These are phyloP conservation scores for Lycodopsis pacificus DNA, from an alignment of 2,797 vertebrate species.

Conservation along the genomic window DNA sequence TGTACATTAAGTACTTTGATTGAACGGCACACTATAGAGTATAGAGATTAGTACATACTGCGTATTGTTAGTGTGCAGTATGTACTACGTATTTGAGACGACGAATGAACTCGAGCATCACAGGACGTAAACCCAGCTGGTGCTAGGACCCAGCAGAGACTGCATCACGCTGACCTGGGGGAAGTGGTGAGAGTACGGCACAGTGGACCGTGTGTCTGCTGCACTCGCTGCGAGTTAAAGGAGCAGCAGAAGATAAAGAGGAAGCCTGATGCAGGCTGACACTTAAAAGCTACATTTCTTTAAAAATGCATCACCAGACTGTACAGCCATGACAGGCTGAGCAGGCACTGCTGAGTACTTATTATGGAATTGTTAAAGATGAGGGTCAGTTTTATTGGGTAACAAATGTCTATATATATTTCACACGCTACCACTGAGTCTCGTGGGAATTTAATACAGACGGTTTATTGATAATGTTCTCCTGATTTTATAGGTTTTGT, in stretches of 20 bases:
- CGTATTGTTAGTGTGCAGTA: not conserved
- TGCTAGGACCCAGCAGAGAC: not conserved
- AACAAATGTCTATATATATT: not conserved
- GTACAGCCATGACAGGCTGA: not conserved
- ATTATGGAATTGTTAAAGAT: not conserved
- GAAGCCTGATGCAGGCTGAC: not conserved
- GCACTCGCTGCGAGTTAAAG: not conserved
- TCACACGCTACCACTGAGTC: not conserved
- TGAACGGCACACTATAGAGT: too few species aligned
- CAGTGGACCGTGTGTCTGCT: not conserved
- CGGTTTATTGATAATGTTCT: not conserved
- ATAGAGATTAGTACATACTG: not conserved
- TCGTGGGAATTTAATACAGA: not conserved
- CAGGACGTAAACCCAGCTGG: not conserved
- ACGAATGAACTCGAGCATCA: not conserved
- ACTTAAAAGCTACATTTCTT: not conserved
- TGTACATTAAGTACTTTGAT: too few species aligned
- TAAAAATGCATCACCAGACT: not conserved
- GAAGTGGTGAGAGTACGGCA: not conserved
- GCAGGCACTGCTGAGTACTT: not conserved
- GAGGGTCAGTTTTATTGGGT: not conserved
- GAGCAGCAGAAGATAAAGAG: not conserved
- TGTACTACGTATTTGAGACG: not conserved
- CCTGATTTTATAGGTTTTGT: constrained; percentile 1
- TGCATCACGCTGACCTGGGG: not conserved